Conservation (phyloP, 2,797 vertebrate species). For the Neostethus bicornis region DNA sequence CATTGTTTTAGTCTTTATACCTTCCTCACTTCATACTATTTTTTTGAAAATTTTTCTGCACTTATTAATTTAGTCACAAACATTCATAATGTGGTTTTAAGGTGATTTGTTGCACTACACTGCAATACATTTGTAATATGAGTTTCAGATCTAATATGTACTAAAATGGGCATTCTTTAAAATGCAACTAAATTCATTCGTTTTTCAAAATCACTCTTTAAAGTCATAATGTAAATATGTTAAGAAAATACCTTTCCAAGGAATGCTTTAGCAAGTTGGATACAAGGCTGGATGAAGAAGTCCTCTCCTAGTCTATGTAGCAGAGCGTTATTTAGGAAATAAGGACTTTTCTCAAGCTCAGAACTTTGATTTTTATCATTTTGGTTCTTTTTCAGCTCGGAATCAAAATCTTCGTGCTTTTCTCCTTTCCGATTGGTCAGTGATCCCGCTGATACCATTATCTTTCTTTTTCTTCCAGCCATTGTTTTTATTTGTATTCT, state of each 20-base stretch:
- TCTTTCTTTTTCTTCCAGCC: slow-evolving; percentile 72
- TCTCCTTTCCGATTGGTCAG: not conserved
- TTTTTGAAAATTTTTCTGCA: too few species aligned
- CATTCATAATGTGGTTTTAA: too few species aligned
- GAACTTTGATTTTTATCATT: slow-evolving; percentile 4
- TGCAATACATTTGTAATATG: too few species aligned
- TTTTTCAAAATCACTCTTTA: too few species aligned
- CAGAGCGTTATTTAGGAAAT: slow-evolving; percentile 69
- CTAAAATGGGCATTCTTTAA: too few species aligned
- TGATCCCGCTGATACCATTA: not conserved
- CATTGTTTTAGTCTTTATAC: too few species aligned
- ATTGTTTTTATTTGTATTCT: too few species aligned
- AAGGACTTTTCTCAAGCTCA: slow-evolving; percentile 69
- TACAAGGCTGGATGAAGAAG: slow-evolving; percentile 87
- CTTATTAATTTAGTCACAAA: too few species aligned
- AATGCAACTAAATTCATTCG: too few species aligned
- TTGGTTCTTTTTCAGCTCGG: not conserved
- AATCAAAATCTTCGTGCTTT: not conserved
- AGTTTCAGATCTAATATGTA: too few species aligned
- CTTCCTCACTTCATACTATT: too few species aligned
- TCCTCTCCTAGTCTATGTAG: slow-evolving; percentile 70
- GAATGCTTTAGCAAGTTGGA: slow-evolving; percentile 85
- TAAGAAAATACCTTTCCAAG: slow-evolving; percentile 86
- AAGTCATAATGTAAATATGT: not conserved
- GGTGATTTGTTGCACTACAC: too few species aligned